phyloP scores from a whole-genome alignment of 1,140 invertebrate genomes.

The Philopotamus ludificatus region DNA sequence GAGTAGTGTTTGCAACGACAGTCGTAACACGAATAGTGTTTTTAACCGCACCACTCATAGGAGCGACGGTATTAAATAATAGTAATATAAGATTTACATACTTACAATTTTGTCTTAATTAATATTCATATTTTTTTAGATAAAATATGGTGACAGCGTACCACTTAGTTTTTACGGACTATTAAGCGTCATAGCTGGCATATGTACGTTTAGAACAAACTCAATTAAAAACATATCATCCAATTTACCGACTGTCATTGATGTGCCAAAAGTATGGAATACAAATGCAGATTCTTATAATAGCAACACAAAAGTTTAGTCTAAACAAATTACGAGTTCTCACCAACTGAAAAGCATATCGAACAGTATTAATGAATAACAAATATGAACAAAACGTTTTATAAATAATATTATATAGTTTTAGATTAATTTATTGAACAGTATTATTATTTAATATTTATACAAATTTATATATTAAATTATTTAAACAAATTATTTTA shows the following conservation, averaged over 20 bases:
- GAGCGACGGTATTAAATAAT: conserved; percentile 29
- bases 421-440: no score
- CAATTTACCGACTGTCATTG: not conserved
- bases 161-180: conserved; percentile 34
- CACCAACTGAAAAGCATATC: no score
- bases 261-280: not conserved
- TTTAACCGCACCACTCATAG: conserved; percentile 38
- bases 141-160: conserved; percentile 34
- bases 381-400: no score
- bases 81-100: not conserved
- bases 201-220: conserved; percentile 20
- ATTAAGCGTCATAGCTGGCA: conserved; percentile 28
- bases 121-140: conserved; percentile 31
- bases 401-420: no score
- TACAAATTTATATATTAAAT: no score
- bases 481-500: no score
- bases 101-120: no score
- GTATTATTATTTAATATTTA: no score
- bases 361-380: no score
- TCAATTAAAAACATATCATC: conserved; percentile 9
- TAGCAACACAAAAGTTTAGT: not conserved
- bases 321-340: no score
- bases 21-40: conserved; percentile 31
- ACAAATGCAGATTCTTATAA: not conserved
- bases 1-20: conserved; percentile 31